Evolutionary conservation across 2,888 invertebrate species (phyloP).

Genomic region (Diogma glabrata): DNA sequence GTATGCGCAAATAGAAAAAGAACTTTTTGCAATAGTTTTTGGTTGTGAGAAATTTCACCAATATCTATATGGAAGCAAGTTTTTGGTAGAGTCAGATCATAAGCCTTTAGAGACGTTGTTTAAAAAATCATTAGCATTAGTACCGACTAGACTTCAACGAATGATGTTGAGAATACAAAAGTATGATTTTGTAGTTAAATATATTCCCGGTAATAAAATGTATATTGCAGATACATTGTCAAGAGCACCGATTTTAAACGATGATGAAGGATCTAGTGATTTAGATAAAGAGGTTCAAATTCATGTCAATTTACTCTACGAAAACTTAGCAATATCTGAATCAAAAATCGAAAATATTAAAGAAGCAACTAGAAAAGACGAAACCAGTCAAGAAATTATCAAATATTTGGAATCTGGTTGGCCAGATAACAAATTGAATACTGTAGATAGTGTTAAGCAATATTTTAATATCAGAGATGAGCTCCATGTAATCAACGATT

Average conservation of each 20-base stretch:
- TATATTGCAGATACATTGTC: neutral
- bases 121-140: neutral
- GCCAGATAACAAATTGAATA: neutral
- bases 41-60: neutral
- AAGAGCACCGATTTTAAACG: neutral
- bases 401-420: neutral
- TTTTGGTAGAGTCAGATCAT: neutral
- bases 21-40: neutral
- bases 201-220: neutral
- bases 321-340: neutral
- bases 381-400: neutral
- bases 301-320: neutral
- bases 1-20: neutral
- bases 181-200: neutral
- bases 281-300: neutral
- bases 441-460: neutral
- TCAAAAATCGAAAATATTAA: neutral
- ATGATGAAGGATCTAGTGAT: neutral
- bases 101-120: neutral
- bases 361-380: neutral
- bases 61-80: neutral
- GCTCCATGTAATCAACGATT: slow-evolving; percentile 12
- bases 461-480: slow-evolving; percentile 16
- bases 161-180: neutral
- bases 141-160: neutral